Percentiles rank a stretch among this genome's conserved stretches.
phyloP scores from a whole-genome alignment of 2,888 invertebrate genomes.

The Hylaea fasciaria region DNA sequence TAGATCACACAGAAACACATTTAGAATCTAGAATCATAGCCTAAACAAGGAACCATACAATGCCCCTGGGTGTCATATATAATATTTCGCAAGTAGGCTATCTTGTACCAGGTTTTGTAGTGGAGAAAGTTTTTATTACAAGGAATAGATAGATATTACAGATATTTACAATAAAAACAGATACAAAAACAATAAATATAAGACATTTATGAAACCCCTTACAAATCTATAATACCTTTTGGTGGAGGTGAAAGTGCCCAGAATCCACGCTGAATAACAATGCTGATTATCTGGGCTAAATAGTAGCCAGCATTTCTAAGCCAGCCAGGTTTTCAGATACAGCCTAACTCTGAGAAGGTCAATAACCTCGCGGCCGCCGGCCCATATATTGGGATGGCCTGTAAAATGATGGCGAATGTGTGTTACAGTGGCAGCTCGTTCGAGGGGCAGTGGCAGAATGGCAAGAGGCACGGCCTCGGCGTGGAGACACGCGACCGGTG shows the following conservation, averaged over 20 bases:
- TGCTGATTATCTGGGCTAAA: no score
- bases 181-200: neutral
- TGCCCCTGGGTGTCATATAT: no score
- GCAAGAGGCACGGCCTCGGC: slow-evolving; percentile 98
- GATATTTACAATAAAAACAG: no score
- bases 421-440: slow-evolving; percentile 95
- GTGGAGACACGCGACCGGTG: slow-evolving; percentile 98
- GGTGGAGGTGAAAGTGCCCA: no score
- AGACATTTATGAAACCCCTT: no score
- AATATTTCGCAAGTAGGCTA: no score
- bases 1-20: neutral
- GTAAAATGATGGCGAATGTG: slow-evolving; percentile 8
- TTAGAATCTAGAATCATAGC: slow-evolving; percentile 11
- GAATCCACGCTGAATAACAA: no score
- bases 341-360: slow-evolving; percentile 6
- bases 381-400: slow-evolving; percentile 5
- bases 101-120: no score
- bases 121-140: no score
- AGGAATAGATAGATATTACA: no score
- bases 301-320: no score
- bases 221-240: no score
- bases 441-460: slow-evolving; percentile 99
- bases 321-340: neutral
- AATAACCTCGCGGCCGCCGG: slow-evolving; percentile 4
- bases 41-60: slow-evolving; percentile 24